Base-by-base conservation (phyloP, 2,888 invertebrate genomes). In the Malthinus flaveolus region DNA sequence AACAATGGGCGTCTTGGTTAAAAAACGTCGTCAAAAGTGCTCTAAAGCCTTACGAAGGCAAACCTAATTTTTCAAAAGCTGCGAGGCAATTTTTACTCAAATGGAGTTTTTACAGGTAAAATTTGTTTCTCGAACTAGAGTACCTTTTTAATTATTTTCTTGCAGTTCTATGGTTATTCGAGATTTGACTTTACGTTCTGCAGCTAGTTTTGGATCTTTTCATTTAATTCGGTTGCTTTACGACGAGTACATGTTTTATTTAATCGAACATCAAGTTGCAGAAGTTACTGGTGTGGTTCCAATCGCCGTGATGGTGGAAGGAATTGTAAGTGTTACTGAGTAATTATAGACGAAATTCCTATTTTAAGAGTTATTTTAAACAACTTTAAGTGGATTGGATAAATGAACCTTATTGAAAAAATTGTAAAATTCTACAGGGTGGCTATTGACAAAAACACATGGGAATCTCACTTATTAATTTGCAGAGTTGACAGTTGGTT, bases 171-270 rank as follows among this genome's bases (percentile, higher is more conserved):
- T 97, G 88, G 95, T 99, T 57, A 98, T 99, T 70, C 85, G 98
- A 46, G 98, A 99, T 80, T 85, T 99, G 65, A 99, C 98, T 42
- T 83, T 98, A 64, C 83, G 95, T 68, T 97, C 97, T 60, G 98
- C 99, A 35, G 94, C 97, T 13, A 97, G 97, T 79, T 99, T 99
- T 82, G 99, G 99, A 50, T 97, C 97, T 65, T 99, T 99, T 83
- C 99, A 99, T 82, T 85, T 99, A 68, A 94, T 99, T 73, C 90
- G 98, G 44, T 85, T 99, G 73, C 85, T 99, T 57, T 99, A 97
- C 79, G 98, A 99, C 80, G 99, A 99, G 81, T 99, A 97, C 80
- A 97, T 99, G 91, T 96, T 97, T 82, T 98, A 95, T 81, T 84
- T 98, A 71, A 93, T 99, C 70, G 98, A 99, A 81, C 95, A 96